Evolutionary conservation across 2,113 vertebrate species (phyloP).

Genomic region (Progne subis): DNA sequence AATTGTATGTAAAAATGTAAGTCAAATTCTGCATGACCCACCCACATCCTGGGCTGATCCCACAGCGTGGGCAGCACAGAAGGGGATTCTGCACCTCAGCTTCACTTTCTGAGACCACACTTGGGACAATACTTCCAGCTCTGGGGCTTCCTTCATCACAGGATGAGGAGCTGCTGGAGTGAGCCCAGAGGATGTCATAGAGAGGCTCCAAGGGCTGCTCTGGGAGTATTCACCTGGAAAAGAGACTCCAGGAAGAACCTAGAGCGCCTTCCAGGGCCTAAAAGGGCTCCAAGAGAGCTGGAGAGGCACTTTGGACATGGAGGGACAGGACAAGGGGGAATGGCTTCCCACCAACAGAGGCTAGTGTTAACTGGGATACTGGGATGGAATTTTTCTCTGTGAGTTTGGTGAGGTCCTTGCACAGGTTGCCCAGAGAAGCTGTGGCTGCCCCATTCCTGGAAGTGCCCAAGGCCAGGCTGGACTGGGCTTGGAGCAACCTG

Average conservation of each 20-base stretch:
- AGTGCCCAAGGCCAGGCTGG: rapidly evolving
- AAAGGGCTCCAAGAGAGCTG: not conserved
- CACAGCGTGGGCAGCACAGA: not conserved
- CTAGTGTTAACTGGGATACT: not conserved
- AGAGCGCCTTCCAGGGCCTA: not conserved
- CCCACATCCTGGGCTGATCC: not conserved
- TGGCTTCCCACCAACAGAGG: not conserved
- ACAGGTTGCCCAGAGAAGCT: rapidly evolving
- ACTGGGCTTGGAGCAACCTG: rapidly evolving
- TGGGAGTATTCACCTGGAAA: not conserved
- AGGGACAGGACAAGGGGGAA: not conserved
- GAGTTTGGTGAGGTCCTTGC: not conserved
- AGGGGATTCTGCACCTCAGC: not conserved
- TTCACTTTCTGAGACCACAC: not conserved
- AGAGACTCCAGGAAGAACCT: not conserved
- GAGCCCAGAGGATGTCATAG: not conserved
- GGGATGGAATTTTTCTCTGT: not conserved
- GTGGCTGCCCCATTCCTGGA: not conserved
- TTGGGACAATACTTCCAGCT: not conserved
- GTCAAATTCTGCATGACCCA: not conserved
- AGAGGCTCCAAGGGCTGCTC: not conserved
- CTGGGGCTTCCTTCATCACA: not conserved
- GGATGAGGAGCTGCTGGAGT: not conserved
- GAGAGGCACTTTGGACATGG: not conserved
- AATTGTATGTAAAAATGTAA: not conserved